A percentile compares a stretch with the other conserved stretches of the same genome.
These are phyloP conservation scores for Labeo catla DNA, from an alignment of 2,113 vertebrate species.

Conservation along the genomic window DNA sequence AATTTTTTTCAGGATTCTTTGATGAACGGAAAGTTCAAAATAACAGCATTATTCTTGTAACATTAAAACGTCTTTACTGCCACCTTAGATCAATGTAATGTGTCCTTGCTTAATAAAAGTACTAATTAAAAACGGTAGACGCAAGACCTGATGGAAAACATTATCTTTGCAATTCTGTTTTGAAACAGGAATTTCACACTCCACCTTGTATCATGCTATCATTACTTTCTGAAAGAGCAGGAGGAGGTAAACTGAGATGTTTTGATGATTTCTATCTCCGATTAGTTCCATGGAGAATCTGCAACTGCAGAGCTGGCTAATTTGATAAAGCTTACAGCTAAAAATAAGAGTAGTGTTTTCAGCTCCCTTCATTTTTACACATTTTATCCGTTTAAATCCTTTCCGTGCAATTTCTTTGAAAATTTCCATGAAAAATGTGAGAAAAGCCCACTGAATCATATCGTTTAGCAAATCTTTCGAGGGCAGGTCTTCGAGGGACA, in stretches of 20 bases:
- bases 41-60: not conserved
- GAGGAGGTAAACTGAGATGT: no score
- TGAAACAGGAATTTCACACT: not conserved
- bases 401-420: not conserved
- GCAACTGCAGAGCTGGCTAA: no score
- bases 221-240: no score
- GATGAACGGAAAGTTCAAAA: not conserved
- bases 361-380: not conserved
- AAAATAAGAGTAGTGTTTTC: not conserved
- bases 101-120: not conserved
- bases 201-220: no score
- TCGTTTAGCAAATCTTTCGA: not conserved
- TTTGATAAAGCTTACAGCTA: not conserved
- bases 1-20: not conserved
- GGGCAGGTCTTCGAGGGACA: not conserved
- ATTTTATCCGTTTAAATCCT: not conserved
- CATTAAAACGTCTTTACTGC: not conserved
- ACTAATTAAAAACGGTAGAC: not conserved
- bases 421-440: not conserved
- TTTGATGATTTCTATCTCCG: no score
- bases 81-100: not conserved
- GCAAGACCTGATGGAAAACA: not conserved
- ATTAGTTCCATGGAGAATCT: no score
- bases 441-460: not conserved
- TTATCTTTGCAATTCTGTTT: not conserved